A percentile compares a stretch with the other conserved stretches of the same genome.
phyloP scores from a whole-genome alignment of 2,797 vertebrate genomes.

The Myotis myotis region DNA sequence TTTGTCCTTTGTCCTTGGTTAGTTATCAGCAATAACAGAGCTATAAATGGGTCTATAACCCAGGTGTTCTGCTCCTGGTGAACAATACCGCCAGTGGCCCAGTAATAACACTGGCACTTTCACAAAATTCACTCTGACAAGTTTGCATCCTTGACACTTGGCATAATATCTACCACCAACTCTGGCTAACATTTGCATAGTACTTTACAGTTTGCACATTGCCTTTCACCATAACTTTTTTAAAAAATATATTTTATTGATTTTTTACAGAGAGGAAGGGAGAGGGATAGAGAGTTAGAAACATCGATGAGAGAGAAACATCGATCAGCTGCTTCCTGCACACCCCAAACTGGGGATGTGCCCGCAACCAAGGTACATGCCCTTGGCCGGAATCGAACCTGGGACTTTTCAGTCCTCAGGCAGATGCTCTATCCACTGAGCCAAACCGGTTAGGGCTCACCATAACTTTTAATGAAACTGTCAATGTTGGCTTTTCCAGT shows the following conservation, averaged over 20 bases:
- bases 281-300: too few relatives aligned
- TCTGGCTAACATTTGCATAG: neutral
- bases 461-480: neutral
- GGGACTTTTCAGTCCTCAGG: too few relatives aligned
- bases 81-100: neutral
- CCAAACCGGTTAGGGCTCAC: neutral
- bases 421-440: too few relatives aligned
- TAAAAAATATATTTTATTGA: too few relatives aligned
- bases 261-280: too few relatives aligned
- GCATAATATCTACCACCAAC: neutral
- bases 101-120: neutral
- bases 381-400: too few relatives aligned
- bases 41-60: neutral
- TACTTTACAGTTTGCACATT: neutral
- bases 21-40: neutral
- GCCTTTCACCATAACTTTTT: neutral
- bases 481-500: neutral
- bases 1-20: neutral
- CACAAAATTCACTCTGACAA: constrained; percentile 1
- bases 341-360: too few relatives aligned
- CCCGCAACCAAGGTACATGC: too few relatives aligned
- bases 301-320: too few relatives aligned
- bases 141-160: constrained; percentile 4
- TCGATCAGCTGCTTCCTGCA: too few relatives aligned
- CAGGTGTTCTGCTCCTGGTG: neutral